Conservation (phyloP, 2,113 vertebrate genomes). For the Perca schrenkii region DNA sequence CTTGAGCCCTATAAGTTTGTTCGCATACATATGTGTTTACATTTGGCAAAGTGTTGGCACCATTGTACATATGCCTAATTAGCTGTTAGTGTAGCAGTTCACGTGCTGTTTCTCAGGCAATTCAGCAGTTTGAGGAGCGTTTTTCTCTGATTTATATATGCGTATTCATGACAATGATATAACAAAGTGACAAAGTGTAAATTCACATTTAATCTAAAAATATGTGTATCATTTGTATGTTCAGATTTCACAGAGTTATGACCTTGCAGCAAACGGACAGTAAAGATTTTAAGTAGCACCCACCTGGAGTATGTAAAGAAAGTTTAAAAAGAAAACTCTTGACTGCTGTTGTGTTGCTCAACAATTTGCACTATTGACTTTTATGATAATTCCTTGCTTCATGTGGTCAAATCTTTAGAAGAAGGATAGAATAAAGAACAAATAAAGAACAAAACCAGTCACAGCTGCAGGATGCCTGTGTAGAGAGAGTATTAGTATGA, state of each 20-base stretch:
- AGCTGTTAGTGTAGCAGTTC: background rate
- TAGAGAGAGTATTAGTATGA: background rate
- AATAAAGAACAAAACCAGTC: background rate
- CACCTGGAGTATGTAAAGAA: too few relatives aligned
- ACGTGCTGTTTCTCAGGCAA: background rate
- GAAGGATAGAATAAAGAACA: background rate
- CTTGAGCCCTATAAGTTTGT: background rate
- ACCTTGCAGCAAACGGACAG: background rate
- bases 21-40: background rate
- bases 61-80: background rate
- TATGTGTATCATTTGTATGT: background rate
- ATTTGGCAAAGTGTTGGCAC: background rate
- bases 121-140: background rate
- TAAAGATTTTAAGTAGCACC: background rate
- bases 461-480: background rate
- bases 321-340: background rate
- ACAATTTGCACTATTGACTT: background rate
- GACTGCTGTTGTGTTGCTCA: background rate
- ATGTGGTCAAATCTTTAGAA: background rate
- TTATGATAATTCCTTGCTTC: background rate
- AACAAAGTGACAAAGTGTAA: background rate
- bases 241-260: background rate
- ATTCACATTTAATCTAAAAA: background rate
- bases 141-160: background rate
- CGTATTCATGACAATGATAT: background rate